These are phyloP conservation scores for Noctua comes DNA, from an alignment of 2,888 invertebrate genomes.

Conservation along the genomic window DNA sequence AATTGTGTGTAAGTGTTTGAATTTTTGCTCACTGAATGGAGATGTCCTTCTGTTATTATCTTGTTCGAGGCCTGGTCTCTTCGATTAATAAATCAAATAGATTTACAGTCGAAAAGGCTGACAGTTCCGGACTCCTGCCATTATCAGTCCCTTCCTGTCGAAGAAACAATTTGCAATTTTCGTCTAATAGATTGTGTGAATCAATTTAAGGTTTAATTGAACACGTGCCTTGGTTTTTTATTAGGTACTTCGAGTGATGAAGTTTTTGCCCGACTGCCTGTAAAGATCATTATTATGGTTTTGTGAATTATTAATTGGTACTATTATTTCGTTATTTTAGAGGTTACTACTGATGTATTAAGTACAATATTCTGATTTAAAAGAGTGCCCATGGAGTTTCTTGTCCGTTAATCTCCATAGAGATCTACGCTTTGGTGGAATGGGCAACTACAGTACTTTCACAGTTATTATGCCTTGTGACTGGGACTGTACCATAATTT, in stretches of 20 bases:
- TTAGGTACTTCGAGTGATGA: background rate
- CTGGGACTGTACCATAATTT: no score
- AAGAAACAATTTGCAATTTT: conserved; percentile 59
- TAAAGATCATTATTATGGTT: background rate
- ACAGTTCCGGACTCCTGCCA: conserved; percentile 42
- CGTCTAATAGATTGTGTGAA: conserved; percentile 27
- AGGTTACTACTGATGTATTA: no score
- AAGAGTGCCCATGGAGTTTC: no score
- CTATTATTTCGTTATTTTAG: no score
- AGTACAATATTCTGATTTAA: no score
- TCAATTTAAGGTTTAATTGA: conserved; percentile 47
- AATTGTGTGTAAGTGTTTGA: background rate
- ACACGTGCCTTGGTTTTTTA: conserved; percentile 33
- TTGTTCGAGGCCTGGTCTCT: background rate
- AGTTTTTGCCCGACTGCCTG: background rate
- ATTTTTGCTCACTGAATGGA: background rate
- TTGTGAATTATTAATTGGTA: no score
- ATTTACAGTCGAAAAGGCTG: conserved; percentile 52
- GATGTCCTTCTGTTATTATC: conserved; percentile 10
- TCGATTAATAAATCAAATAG: conserved; percentile 60
- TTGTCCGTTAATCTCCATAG: no score
- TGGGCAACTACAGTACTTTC: no score
- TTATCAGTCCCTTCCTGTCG: conserved; percentile 42
- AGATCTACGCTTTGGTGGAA: no score
- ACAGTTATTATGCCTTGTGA: no score